Base-by-base conservation (phyloP, 2,888 invertebrate genomes). In the Drosophila paucipuncta region DNA sequence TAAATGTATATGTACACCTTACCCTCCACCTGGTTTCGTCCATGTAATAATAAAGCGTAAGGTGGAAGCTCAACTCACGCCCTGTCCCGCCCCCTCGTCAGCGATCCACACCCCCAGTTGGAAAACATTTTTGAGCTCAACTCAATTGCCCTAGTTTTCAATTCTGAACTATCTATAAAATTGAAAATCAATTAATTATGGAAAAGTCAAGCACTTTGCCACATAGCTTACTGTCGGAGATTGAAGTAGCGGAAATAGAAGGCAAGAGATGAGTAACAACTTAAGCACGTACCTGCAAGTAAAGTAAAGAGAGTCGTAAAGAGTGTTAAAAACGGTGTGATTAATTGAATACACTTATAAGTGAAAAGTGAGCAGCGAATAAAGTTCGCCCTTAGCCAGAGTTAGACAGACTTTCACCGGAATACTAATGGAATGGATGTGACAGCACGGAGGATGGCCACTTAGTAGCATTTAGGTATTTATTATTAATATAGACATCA, bases 101-200 rank as follows among this genome's bases (percentile, higher is more conserved):
- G 18, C 9, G n/a, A n/a, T 39, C 9, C 39, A 41, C 41, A 10
- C n/a, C n/a, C n/a, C 2, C 41, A n/a, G 10, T 41, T n/a, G 10
- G n/a, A 10, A 41, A 10, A n/a, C n/a, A 70, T 62, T 83, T 78
- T 83, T 75, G 59, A 81, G 76, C 83, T 78, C 76, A 85, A 85
- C 65, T 70, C 69, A 79, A 74, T 76, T 71, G 61, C 47, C 35
- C 50, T 28, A 43, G 18, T 63, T 52, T 52, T 18, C 22, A 43
- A 2, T 13, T 28, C n/a, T 55, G 57, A 16, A 47, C 57, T 53
- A 66, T 59, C 59, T 61, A 63, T 58, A 39, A 82, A 79, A 73
- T 83, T 67, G 68, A 67, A 80, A 78, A 74, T 83, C 71, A 83
- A 89, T 86, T 83, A 86, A 74, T 83, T 83, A 86, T 85, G 61